These are phyloP conservation scores for Plecotus auritus DNA, from an alignment of 2,113 vertebrate species.

Conservation along the genomic window DNA sequence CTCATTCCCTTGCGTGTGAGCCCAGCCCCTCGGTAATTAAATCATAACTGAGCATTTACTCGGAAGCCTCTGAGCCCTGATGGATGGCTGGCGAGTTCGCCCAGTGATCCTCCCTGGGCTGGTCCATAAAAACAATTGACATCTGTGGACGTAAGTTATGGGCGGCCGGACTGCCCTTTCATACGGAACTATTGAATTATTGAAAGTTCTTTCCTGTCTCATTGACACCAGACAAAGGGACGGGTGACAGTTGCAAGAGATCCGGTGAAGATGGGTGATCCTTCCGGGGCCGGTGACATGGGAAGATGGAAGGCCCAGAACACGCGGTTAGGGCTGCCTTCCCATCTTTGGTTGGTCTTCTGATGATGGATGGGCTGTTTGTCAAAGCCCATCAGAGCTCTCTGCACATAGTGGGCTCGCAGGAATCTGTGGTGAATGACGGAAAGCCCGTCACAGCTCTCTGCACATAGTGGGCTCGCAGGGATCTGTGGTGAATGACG, in stretches of 20 bases:
- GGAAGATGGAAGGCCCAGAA: constrained; percentile 22
- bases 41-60: constrained; percentile 76
- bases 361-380: no score
- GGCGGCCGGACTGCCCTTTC: constrained; percentile 48
- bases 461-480: no score
- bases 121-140: constrained; percentile 56
- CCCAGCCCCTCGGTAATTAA: constrained; percentile 72
- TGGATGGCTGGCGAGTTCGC: constrained; percentile 33
- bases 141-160: constrained; percentile 35
- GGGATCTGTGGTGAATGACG: no score
- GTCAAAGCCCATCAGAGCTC: no score
- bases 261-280: constrained; percentile 25
- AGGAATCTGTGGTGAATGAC: no score
- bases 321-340: no score
- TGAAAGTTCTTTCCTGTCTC: constrained; percentile 54
- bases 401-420: no score
- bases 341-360: no score
- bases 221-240: constrained; percentile 56
- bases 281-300: constrained; percentile 16
- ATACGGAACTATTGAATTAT: constrained; percentile 59
- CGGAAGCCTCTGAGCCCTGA: constrained; percentile 63
- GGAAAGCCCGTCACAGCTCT: no score
- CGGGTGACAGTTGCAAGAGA: not conserved
- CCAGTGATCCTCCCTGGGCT: constrained; percentile 19
- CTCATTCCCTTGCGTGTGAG: constrained; percentile 75